These are phyloP conservation scores for Poicephalus gulielmi DNA, from an alignment of 2,113 vertebrate species.

Conservation along the genomic window DNA sequence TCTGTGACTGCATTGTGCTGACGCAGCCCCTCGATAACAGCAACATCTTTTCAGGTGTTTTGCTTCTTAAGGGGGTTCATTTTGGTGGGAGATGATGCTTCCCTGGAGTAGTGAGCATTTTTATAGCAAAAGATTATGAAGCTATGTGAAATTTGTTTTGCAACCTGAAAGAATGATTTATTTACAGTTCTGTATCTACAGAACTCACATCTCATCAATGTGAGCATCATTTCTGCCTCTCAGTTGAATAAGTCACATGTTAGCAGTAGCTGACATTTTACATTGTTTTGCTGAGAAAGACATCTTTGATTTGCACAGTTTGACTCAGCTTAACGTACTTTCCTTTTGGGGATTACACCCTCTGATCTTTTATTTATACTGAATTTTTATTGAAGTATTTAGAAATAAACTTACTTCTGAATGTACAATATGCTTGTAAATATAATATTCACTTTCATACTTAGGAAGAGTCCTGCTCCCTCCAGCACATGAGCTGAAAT, in stretches of 20 bases:
- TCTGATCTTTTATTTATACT: conserved; percentile 51
- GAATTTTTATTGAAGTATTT: conserved; percentile 40
- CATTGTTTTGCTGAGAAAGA: conserved; percentile 46
- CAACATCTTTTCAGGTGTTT: conserved; percentile 62
- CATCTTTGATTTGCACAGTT: conserved; percentile 28
- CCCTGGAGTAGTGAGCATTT: conserved; percentile 60
- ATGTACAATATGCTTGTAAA: conserved; percentile 24
- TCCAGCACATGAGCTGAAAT: conserved; percentile 77
- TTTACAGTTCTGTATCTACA: conserved; percentile 16
- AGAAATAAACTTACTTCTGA: conserved; percentile 32
- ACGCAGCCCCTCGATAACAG: conserved; percentile 22
- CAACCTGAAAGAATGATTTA: conserved; percentile 51
- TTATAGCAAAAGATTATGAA: conserved; percentile 63
- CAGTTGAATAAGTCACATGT: conserved; percentile 35
- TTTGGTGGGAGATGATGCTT: conserved; percentile 33
- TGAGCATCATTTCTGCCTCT: conserved; percentile 39
- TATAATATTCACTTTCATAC: conserved; percentile 43
- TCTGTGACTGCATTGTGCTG: conserved; percentile 55
- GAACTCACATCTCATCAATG: conserved; percentile 20
- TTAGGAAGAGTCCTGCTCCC: conserved; percentile 55
- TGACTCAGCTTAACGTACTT: conserved; percentile 36
- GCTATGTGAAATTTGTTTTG: conserved; percentile 31
- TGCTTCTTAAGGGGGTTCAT: conserved; percentile 41
- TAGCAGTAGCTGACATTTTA: conserved; percentile 10
- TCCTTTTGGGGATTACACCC: conserved; percentile 32